phyloP scores from a whole-genome alignment of 2,113 vertebrate species.

The Daphoenositta chrysoptera region DNA sequence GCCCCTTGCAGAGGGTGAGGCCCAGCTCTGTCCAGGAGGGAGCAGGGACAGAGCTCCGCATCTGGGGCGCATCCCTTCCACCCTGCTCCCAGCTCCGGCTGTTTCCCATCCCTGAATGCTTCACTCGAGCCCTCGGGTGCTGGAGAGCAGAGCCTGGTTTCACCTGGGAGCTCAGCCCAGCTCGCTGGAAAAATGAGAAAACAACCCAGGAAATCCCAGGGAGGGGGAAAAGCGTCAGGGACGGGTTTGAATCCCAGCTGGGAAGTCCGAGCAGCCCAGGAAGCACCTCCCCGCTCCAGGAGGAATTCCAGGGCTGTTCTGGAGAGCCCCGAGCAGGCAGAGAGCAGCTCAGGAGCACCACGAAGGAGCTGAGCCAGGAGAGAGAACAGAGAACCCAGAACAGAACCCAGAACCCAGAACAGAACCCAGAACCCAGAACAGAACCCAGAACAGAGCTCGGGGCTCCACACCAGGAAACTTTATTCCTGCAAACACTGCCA shows the following conservation, averaged over 20 bases:
- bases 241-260: neutral
- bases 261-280: accelerated
- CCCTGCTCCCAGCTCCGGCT: neutral
- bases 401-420: neutral
- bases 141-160: neutral
- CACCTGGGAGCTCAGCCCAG: neutral
- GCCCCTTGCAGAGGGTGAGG: neutral
- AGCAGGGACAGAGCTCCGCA: neutral
- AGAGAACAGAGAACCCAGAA: neutral
- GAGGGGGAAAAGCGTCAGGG: accelerated
- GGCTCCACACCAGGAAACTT: neutral
- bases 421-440: neutral
- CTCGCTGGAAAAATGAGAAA: neutral
- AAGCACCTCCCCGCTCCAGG: neutral
- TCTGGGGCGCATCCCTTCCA: neutral
- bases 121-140: neutral
- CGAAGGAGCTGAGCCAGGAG: neutral
- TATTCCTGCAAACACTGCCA: neutral
- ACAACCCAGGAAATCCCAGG: neutral
- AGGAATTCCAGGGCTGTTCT: neutral
- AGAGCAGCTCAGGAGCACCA: neutral
- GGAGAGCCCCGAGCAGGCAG: neutral
- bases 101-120: neutral
- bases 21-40: neutral
- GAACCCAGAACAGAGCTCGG: neutral